A percentile compares a stretch with the other conserved stretches of the same genome.
These are phyloP conservation scores for Choloepus didactylus DNA, from an alignment of 2,797 vertebrate genomes.

Conservation along the genomic window DNA sequence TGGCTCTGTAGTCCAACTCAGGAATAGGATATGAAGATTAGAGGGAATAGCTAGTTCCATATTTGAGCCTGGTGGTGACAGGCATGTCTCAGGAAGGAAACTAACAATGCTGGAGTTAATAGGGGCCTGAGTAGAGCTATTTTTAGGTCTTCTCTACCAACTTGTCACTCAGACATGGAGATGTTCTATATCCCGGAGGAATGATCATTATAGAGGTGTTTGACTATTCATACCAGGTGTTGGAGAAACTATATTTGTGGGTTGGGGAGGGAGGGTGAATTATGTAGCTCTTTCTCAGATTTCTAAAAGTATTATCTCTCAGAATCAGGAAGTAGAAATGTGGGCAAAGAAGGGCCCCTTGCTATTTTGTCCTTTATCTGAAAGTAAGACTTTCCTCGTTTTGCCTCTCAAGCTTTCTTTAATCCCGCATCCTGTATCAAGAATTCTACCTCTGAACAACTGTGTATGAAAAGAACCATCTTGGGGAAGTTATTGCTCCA, in stretches of 20 bases:
- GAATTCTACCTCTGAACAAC: accelerated
- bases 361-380: neutral
- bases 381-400: accelerated
- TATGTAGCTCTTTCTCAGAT: neutral
- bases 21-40: accelerated
- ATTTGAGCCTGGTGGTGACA: accelerated
- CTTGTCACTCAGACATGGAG: neutral
- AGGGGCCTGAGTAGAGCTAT: neutral
- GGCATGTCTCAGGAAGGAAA: neutral
- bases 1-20: neutral
- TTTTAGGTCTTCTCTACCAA: neutral
- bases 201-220: too few relatives aligned
- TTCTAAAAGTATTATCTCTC: neutral
- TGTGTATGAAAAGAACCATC: accelerated
- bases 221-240: accelerated
- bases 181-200: neutral
- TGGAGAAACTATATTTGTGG: neutral
- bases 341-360: accelerated
- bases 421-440: neutral
- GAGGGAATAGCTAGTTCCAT: accelerated
- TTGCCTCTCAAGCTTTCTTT: too few relatives aligned
- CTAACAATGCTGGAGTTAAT: neutral
- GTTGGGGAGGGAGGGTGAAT: neutral
- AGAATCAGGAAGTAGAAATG: neutral
- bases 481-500: accelerated